Conservation (phyloP, 2,113 vertebrate genomes). For the Bothrops jararaca region DNA sequence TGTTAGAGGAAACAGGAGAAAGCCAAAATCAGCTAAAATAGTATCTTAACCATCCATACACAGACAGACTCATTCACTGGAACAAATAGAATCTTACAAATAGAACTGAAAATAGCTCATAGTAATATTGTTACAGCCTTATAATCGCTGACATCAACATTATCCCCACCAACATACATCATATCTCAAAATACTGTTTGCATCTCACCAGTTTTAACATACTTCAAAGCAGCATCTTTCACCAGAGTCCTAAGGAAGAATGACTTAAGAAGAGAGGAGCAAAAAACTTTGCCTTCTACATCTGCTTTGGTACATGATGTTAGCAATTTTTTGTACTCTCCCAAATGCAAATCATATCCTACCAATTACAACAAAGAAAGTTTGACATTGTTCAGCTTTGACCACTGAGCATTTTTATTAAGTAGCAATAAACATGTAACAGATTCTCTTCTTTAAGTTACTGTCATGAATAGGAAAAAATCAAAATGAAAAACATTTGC, state of each 20-base stretch:
- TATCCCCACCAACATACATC: background rate
- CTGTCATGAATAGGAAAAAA: background rate
- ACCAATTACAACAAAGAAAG: background rate
- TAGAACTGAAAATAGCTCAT: background rate
- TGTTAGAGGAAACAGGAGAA: background rate
- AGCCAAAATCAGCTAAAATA: background rate
- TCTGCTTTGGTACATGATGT: background rate
- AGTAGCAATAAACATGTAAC: constrained; percentile 7
- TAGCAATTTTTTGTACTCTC: background rate
- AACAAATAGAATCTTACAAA: background rate
- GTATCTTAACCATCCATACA: background rate
- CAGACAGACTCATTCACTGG: background rate
- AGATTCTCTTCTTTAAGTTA: constrained; percentile 15
- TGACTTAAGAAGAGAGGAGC: background rate
- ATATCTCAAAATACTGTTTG: background rate
- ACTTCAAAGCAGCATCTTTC: background rate
- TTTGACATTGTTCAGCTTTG: background rate
- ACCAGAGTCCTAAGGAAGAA: rapidly evolving
- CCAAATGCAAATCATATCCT: background rate
- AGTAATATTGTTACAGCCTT: background rate
- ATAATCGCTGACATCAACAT: background rate
- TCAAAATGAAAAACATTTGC: background rate
- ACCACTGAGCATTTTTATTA: background rate
- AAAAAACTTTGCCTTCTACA: background rate
- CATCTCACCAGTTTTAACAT: background rate